phyloP scores from a whole-genome alignment of 2,113 vertebrate genomes.

The Nesoenas mayeri region DNA sequence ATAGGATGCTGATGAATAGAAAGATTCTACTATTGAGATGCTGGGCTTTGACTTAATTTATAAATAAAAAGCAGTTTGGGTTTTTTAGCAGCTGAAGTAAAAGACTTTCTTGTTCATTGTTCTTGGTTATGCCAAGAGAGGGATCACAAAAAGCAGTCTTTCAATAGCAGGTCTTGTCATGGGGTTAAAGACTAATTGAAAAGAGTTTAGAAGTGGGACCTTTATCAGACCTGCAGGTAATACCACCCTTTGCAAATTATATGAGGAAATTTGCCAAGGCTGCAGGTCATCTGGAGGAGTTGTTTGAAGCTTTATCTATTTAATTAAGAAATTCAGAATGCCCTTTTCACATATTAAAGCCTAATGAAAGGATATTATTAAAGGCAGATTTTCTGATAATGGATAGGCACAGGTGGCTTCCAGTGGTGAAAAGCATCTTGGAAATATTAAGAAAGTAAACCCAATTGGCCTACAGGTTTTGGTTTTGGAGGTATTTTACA shows the following conservation, averaged over 20 bases:
- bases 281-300: neutral
- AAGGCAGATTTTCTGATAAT: conserved; percentile 28
- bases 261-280: neutral
- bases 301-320: conserved; percentile 25
- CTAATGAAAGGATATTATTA: conserved; percentile 1
- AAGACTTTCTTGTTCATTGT: neutral
- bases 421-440: neutral
- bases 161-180: conserved; percentile 11
- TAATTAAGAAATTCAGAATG: neutral
- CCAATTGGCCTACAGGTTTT: neutral
- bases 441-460: neutral
- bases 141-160: conserved; percentile 16
- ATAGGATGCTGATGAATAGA: neutral
- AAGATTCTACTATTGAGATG: neutral
- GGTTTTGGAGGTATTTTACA: neutral
- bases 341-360: conserved; percentile 13
- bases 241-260: neutral
- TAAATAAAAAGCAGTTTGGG: neutral
- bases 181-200: conserved; percentile 30
- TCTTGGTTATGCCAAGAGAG: neutral
- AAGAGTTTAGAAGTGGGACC: neutral
- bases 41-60: neutral
- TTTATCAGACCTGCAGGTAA: conserved; percentile 19
- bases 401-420: neutral
- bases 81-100: neutral